Percentiles rank a stretch among this genome's conserved stretches.
These are phyloP conservation scores for Cryptus armator DNA, from an alignment of 2,888 invertebrate genomes.

Conservation along the genomic window DNA sequence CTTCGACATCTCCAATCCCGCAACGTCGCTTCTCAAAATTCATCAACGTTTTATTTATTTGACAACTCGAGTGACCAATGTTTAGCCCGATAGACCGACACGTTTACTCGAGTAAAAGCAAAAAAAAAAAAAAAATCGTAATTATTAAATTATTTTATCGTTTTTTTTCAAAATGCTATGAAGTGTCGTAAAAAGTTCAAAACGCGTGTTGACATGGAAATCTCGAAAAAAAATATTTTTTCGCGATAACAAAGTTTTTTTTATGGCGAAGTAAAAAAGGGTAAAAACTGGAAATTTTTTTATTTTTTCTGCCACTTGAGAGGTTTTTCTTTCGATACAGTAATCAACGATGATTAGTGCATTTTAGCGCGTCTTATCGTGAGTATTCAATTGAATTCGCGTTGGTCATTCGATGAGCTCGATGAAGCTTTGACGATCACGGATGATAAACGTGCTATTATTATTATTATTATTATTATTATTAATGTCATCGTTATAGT, in stretches of 20 bases:
- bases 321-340: background rate
- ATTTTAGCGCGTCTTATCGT: background rate
- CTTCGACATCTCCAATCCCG: too few species aligned
- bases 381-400: constrained; percentile 3
- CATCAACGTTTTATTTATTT: too few species aligned
- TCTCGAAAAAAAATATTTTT: too few species aligned
- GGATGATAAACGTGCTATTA: background rate
- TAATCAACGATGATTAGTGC: background rate
- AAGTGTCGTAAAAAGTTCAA: too few species aligned
- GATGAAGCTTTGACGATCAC: background rate
- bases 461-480: background rate
- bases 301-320: background rate
- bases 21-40: too few species aligned
- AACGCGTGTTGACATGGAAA: too few species aligned
- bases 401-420: background rate
- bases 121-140: too few species aligned
- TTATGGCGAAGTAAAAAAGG: background rate
- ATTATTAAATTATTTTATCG: too few species aligned
- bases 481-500: background rate
- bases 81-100: too few species aligned
- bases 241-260: background rate
- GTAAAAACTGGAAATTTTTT: background rate
- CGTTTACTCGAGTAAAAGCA: too few species aligned
- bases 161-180: too few species aligned
- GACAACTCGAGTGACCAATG: too few species aligned